Base-by-base conservation (phyloP, 2,888 invertebrate species). In the Petrolisthes cinctipes region DNA sequence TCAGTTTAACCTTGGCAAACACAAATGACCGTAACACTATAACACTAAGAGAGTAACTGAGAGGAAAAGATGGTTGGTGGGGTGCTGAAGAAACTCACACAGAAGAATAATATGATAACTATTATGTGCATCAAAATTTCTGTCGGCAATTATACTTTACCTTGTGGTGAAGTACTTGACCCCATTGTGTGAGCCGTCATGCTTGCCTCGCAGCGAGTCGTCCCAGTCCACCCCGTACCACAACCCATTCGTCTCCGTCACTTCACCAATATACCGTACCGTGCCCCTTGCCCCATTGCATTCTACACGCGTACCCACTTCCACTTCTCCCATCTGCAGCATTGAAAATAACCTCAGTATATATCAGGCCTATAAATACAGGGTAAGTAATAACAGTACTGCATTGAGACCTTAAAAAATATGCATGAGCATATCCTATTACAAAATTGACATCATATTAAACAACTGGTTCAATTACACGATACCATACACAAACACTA, bases 161-260 rank as follows among this genome's bases (percentile, higher is more conserved):
- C 88, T 88, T 9, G 90, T 85, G 57, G 23, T 73, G 93, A 98
- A 99, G 93, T 98, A 99, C 91, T 95, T 94, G 80, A 95, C 93
- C 80, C 96, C 97, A 91, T 97, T 95, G 75, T 98, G 95, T 76
- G 94, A 94, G 0, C 99, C 99, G 94, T 97, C 95, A 92, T 99
- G 99, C 93, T 98, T 98, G 1, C 99, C 99, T 92, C 99, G 94
- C 7, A 94, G 93, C 4, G 95, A 94, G 92, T 97, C 95, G 93
- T 99, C 99, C 99, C 99, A 99, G 92, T 99, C 99, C n/a, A 99
- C 95, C 0, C 99, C 99, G 86, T 97, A 94, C 99, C 98, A 99
- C 57, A 94, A 92, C 76, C 96, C 96, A 87, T 94, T 93, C 92
- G 95, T 95, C 89, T 95, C 94, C 84, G 95, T 95, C 23, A 95